Conservation (phyloP, 2,888 invertebrate genomes). For the Liopterus haemorrhoidalis region DNA sequence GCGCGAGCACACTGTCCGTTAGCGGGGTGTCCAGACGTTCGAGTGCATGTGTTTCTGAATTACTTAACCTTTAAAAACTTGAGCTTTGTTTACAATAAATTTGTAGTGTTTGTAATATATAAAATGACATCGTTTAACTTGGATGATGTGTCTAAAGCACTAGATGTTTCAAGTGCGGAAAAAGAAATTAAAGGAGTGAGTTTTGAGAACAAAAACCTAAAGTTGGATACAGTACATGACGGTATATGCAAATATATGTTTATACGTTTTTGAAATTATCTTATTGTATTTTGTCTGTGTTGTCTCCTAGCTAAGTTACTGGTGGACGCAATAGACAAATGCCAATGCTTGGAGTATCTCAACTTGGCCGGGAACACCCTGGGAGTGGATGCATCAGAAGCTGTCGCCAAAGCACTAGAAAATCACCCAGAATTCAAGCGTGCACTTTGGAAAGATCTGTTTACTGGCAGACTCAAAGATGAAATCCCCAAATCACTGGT, state of each 20-base stretch:
- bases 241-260: slow-evolving; percentile 51
- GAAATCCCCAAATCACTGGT: slow-evolving; percentile 92
- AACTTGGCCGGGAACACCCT: slow-evolving; percentile 90
- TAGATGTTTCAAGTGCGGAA: slow-evolving; percentile 46
- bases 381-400: slow-evolving; percentile 82
- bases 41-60: too few species aligned
- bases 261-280: slow-evolving; percentile 3
- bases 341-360: slow-evolving; percentile 63
- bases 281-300: slow-evolving; percentile 27
- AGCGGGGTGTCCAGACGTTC: too few species aligned
- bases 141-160: slow-evolving; percentile 50
- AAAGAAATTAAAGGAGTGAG: slow-evolving; percentile 57
- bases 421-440: slow-evolving; percentile 70
- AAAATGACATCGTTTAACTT: slow-evolving; percentile 53
- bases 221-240: slow-evolving; percentile 71
- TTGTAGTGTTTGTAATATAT: too few species aligned
- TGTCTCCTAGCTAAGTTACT: slow-evolving; percentile 60
- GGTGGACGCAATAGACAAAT: slow-evolving; percentile 67
- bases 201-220: slow-evolving; percentile 73
- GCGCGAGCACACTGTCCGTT: too few species aligned
- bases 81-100: too few species aligned
- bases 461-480: slow-evolving; percentile 88
- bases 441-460: slow-evolving; percentile 94
- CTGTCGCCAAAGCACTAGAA: slow-evolving; percentile 73
- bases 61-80: too few species aligned